A percentile compares a stretch with the other conserved stretches of the same genome.
Evolutionary conservation across 1,140 invertebrate genomes (phyloP).

Genomic region (Drosophila sturtevanti): DNA sequence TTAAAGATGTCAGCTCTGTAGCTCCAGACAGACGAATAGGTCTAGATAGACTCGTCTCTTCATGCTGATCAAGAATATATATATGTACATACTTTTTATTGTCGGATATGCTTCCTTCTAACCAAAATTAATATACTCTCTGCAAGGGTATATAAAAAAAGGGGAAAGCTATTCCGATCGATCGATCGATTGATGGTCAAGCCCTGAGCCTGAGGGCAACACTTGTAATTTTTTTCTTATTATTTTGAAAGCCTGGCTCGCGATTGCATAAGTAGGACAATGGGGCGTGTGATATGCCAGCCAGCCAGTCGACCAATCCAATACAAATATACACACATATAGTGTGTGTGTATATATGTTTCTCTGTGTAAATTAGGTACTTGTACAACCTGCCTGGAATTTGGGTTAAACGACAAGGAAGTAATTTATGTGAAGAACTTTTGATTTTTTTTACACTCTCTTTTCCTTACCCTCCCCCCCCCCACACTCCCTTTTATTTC

Average conservation of each 20-base stretch:
- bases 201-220: slow-evolving; percentile 42
- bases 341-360: too few relatives aligned
- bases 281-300: slow-evolving; percentile 21
- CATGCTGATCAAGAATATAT: too few relatives aligned
- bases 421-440: slow-evolving; percentile 53
- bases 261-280: slow-evolving; percentile 62
- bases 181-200: slow-evolving; percentile 34
- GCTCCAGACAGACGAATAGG: too few relatives aligned
- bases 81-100: too few relatives aligned
- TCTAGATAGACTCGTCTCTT: too few relatives aligned
- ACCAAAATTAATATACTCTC: too few relatives aligned
- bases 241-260: slow-evolving; percentile 40
- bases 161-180: slow-evolving; percentile 16
- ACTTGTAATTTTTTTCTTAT: slow-evolving; percentile 25
- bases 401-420: slow-evolving; percentile 36
- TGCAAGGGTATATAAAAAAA: background rate
- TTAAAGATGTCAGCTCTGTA: too few relatives aligned
- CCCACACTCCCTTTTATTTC: too few relatives aligned
- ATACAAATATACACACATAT: background rate
- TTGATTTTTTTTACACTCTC: slow-evolving; percentile 52
- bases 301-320: background rate
- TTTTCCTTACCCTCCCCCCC: too few relatives aligned
- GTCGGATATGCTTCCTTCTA: too few relatives aligned
- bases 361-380: background rate
- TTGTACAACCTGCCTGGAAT: slow-evolving; percentile 31